These are phyloP conservation scores for Harpagifer antarcticus DNA, from an alignment of 2,797 vertebrate genomes.

Conservation along the genomic window DNA sequence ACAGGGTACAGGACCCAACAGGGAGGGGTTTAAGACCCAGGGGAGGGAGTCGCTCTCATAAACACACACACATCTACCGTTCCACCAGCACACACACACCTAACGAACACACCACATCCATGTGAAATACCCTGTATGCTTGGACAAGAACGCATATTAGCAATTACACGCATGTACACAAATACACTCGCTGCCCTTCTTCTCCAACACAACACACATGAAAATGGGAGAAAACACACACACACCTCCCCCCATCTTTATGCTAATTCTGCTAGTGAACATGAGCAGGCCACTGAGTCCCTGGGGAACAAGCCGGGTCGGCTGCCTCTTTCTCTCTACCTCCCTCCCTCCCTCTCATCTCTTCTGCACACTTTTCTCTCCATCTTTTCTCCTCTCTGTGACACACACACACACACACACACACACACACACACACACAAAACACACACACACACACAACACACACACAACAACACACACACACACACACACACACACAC, in stretches of 20 bases:
- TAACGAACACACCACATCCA: constrained; percentile 54
- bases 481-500: constrained; percentile 11
- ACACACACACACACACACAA: constrained; percentile 3
- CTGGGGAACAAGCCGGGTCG: constrained; percentile 80
- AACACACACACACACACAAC: constrained; percentile 22
- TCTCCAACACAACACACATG: constrained; percentile 50
- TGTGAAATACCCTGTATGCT: constrained; percentile 60
- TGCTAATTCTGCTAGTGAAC: constrained; percentile 85
- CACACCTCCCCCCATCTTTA: constrained; percentile 75
- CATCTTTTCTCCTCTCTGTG: constrained; percentile 49
- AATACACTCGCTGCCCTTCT: constrained; percentile 51
- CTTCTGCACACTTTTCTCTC: constrained; percentile 52
- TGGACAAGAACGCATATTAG: constrained; percentile 50
- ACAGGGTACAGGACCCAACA: constrained; percentile 71
- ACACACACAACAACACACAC: constrained; percentile 33
- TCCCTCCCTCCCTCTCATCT: constrained; percentile 41
- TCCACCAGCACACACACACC: constrained; percentile 36
- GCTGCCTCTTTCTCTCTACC: constrained; percentile 68
- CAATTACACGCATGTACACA: constrained; percentile 62
- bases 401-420: constrained; percentile 18
- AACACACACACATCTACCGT: constrained; percentile 39
- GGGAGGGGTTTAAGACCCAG: constrained; percentile 78
- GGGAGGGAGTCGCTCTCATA: constrained; percentile 60
- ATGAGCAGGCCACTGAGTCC: constrained; percentile 84
- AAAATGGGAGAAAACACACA: constrained; percentile 15